Base-by-base conservation (phyloP, 2,797 vertebrate species). In the Falco naumanni region DNA sequence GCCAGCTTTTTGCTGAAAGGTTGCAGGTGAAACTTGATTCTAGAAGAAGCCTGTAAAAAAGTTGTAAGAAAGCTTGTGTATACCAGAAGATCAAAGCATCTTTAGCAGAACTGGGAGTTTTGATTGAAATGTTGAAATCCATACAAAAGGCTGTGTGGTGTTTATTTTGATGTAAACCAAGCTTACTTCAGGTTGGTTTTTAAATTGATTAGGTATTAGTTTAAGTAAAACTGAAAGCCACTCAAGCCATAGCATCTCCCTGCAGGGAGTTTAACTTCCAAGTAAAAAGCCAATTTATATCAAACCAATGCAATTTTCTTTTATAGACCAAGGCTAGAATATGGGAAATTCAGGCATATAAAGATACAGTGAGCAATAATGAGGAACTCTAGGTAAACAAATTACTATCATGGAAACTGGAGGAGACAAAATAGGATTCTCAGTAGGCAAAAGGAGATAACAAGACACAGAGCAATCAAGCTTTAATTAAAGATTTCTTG, bases 401-500 rank as follows among this genome's bases (percentile, higher is more conserved):
- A 95, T 93, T 87, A 37, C 77, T 92, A 71, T 92, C 68, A 48
- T 56, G 53, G 71, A 96, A 83, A 60, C 45, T 37, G 53, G 76
- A 97, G 65, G 61, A 93, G 72, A 83, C 75, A 89, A 93, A 94
- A 86, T 63, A 68, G 90, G 69, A 89, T 93, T 91, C 87, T 92
- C 64, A 63, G 87, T 81, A 91, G 82, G 87, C 13, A 0, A 91
- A 87, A 91, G n/a, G 65, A 95, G 90, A 90, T 95, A 94, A 89
- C 68, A 94, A 87, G 80, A 83, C 71, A 57, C 72, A 81, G 78
- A 89, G 64, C 65, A 91, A 91, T 95, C 90, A 97, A 80, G 78
- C 84, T 97, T 96, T 96, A 96, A 97, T 97, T 96, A 97, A 95
- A 93, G 78, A 95, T 97, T 95, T 75, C 89, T 94, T 54, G n/a